Base-by-base conservation (phyloP, 2,888 invertebrate species). In the Leucoma salicis region DNA sequence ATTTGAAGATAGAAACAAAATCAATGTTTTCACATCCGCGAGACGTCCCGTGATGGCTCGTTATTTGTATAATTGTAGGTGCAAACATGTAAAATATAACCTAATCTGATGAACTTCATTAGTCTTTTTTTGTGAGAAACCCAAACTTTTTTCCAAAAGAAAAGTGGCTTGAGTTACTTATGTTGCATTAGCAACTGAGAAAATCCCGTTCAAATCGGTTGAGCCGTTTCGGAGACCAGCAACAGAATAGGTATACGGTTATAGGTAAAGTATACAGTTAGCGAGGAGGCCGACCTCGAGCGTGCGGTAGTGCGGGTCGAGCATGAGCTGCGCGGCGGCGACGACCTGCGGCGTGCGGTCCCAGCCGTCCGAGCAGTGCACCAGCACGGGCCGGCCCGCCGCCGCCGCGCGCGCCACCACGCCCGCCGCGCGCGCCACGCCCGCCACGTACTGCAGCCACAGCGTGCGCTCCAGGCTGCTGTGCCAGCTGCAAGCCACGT, bases 281-380 rank as follows among this genome's bases (percentile, higher is more conserved):
- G 29, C 3, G 4, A 14, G 3, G 3, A 13, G 3, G 15, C 77
- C 69, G 72, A 95, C 97, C 91, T 97, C 94, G 38, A 97, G 92
- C 8, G 99, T 99, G 60, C 99, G 91, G 81, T 99, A 99, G 85
- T 94, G 95, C 0, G 98, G 97, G 91, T 99, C 99, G 27, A 99
- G 91, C 69, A 99, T 89, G 29, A 99, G 91, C 82, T 99, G 95
- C 10, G 97, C 97, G 37, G 99, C 91, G 28, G 98, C 96, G 11
- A 97, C 96, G 56, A 99, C 95, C 90, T 99, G 99, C 32, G 99
- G 97, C 42, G 99, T 99, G 57, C 99, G 92, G 87, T 99, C 99
- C 99, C 99, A 99, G 33, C 99, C 99, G 87, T 99, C 99, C 2
- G 98, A 98, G 83, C 99, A 99, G 82, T 99, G 99, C 7, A 99